Evolutionary conservation across 1,140 invertebrate species (phyloP), one percentile per base, ranked within the genome.

Genomic region (Hylaeus anthracinus): DNA sequence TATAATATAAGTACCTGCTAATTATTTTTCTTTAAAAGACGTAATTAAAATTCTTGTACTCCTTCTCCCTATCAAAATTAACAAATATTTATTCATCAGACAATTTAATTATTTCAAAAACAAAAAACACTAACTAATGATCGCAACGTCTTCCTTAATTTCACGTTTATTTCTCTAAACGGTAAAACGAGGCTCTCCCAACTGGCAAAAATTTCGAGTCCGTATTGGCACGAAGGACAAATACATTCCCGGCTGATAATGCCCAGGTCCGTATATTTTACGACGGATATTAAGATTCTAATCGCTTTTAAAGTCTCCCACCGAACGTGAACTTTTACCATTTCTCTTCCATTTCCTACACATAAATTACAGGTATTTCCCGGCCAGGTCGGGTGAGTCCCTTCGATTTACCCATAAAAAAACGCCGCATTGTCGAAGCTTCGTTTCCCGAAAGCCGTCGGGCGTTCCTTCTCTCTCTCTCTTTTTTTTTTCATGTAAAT

Each of bases 401-500:
- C 85, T 87, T 87, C 86, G 82, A 86, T 87, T 87, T 87, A 87
- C 86, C 79, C 79, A 87, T 87, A 86, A 86, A 87, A 72, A 75
- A 80, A 56, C 14, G 73, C 61, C 79, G 87, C 82, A 87, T 87
- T 87, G 86, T 87, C 86, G 86, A 84, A 81, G 83, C 85, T 84
- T 74, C 79, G 85, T 82, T 82, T 83, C 83, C 86, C 85, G 85
- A 87, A 87, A 82, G 75, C 85, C 85, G 67, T 61, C 70, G 85
- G 85, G 82, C 82, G 85, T 80, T 87, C 78, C 75, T 86, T 67
- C 26, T 26, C 26, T 26, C 26, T 45, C 14, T 58, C n/a, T n/a
- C n/a, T 64, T 84, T 82, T 83, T 82, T 84, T 88, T 90, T 88
- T 84, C 77, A 90, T 90, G 89, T 86, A 90, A 90, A 90, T 89